Base-by-base conservation (phyloP, 2,113 vertebrate species). In the Cranoglanis bouderius region DNA sequence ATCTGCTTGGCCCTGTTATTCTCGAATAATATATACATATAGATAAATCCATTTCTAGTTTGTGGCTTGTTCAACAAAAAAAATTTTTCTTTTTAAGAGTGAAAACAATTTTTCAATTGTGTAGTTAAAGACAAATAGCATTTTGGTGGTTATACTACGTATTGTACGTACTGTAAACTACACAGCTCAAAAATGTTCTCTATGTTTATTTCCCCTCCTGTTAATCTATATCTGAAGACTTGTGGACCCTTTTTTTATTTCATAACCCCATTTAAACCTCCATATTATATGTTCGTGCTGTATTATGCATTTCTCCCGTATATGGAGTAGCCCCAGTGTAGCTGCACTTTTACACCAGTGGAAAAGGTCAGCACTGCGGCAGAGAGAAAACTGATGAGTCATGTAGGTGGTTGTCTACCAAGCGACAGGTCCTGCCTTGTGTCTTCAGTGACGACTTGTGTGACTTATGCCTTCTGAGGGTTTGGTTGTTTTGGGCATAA, bases 321-420 rank as follows among this genome's bases (percentile, higher is more conserved):
- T 26, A 29, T 29, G 21, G 59, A 80, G 67, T 38, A 65, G 61
- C 32, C 61, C 59, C 49, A 24, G 63, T 57, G 49, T 81, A 85
- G 75, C 83, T 85, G 74, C 75, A 70, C 75, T 85, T 80, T 57
- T 53, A 61, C 74, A 81, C 84, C 38, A 59, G 74, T 59, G 82
- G 67, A 81, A 84, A 87, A 87, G 75, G 89, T 88, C 85, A 88
- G 63, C 83, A 75, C 87, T 90, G 87, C 89, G 87, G 89, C 83
- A 85, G 53, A 70, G 77, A 51, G 75, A 88, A 90, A 90, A 82
- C 9, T 74, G 89, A 82, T 90, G 89, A 90, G 89, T 90, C 89
- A 90, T 82, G 82, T 43, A 51, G 70, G 84, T 43, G 38, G 63
- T 85, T 81, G n/a, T 51, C 24, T 59, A 46, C 57, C 29, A 53